Evolutionary conservation across 2,888 invertebrate genomes (phyloP), one percentile per base, ranked within the genome.

Genomic region (Allacma fusca): DNA sequence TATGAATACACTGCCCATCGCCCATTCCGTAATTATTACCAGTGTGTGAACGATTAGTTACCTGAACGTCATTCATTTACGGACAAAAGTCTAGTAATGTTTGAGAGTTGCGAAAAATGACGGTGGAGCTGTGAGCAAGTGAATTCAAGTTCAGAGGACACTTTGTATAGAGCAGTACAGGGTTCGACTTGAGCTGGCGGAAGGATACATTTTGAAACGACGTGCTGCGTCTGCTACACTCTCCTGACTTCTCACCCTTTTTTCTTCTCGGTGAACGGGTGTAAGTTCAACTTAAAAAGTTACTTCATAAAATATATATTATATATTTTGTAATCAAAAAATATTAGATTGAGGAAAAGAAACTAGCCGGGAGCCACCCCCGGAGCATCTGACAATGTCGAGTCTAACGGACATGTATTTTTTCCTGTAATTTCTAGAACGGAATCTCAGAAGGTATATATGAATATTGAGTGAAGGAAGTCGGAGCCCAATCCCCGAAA

Each of bases 91-190:
- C 67, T 29, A 67, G 28, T 34, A 34, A 34, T 34, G 34, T 34
- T 34, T 7, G 9, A 34, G 29, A 67, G 67, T 67, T 24, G 67
- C 28, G n/a, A 67, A 67, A 67, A 67, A 26, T 67, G 67, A 67
- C 67, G 67, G 67, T 67, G 67, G 67, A 7, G 67, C 67, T 67
- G 67, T 67, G 28, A 67, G 67, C 29, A 29, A 67, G 67, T 67
- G 26, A 67, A 67, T 67, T 67, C 67, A 67, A 67, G 67, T 67
- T 67, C 67, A 67, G 67, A 67, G 67, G 67, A 67, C 67, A 67
- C 28, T 28, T 26, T 26, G 28, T 5, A 67, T 28, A 16, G 28
- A 29, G 67, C 29, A 67, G 29, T 26, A 23, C 16, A 26, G 64
- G 67, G 67, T 67, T 67, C 29, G 29, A 67, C 67, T 67, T 26